Base-by-base conservation (phyloP, 2,797 vertebrate species). In the Hippocampus kuda region DNA sequence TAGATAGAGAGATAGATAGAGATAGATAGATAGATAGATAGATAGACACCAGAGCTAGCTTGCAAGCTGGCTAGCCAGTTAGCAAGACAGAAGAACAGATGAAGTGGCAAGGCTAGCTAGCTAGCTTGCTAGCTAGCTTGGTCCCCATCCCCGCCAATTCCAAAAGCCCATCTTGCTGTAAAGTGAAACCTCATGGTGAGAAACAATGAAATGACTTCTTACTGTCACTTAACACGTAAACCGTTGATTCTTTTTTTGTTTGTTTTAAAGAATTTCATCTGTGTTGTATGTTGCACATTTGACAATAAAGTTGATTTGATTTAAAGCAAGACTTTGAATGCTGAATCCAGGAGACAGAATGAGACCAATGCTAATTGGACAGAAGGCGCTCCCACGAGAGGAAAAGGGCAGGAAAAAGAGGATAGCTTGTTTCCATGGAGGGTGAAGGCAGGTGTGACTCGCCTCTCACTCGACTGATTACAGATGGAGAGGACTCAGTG, bases 391-490 rank as follows among this genome's bases (percentile, higher is more conserved):
- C 4, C 4, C n/a, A 18, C 15, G 49, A 71, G 67, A 42, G 24
- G 54, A 61, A 71, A 71, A 48, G 15, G 66, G 66, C 59, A 4
- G 3, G 41, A 64, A 61, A 3, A 54, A 65, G 61, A 76, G 70
- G 26, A 67, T 66, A 27, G 68, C 81, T 75, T 80, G 82, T 86
- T 85, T 84, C 80, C 75, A 84, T 62, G 80, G 80, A 84, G 54
- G 65, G 74, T 72, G 82, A 74, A 81, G 75, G 78, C 75, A 81
- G 76, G 77, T 86, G 88, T 90, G 89, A 87, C 86, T 88, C 78
- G 80, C 83, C 71, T 81, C 79, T 80, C 83, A 57, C 83, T 84
- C 70, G 0, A 27, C 78, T 88, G 84, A 89, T 89, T 89, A 88
- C 77, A 81, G 83, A 72, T 72, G 72, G 80, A 88, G 83, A 83